phyloP scores from a whole-genome alignment of 2,797 vertebrate species.

The Ctenopoma multispine region DNA sequence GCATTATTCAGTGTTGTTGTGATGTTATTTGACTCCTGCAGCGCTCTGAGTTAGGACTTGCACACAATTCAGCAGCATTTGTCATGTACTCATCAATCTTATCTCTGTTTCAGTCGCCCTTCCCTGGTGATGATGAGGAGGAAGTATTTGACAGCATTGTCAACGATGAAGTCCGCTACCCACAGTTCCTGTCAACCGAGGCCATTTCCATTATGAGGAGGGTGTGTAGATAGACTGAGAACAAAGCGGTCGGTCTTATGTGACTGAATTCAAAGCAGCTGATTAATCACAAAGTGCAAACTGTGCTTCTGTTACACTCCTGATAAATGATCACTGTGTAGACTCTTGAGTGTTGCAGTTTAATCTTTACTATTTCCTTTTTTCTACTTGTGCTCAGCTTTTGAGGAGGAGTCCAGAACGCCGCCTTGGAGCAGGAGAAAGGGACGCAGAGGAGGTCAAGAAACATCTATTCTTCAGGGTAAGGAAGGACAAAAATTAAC shows the following conservation, averaged over 20 bases:
- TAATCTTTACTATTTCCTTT: neutral
- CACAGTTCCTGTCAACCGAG: slow-evolving; percentile 96
- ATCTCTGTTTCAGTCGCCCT: slow-evolving; percentile 89
- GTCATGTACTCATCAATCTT: neutral
- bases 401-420: slow-evolving; percentile 96
- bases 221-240: slow-evolving; percentile 78
- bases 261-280: neutral
- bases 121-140: slow-evolving; percentile 98
- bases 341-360: neutral
- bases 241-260: neutral
- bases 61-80: neutral
- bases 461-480: slow-evolving; percentile 98
- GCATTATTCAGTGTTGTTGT: no score
- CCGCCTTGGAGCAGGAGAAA: slow-evolving; percentile 95
- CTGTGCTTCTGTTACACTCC: neutral
- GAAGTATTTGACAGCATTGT: slow-evolving; percentile 99
- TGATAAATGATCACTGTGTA: neutral
- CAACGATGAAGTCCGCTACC: slow-evolving; percentile 98
- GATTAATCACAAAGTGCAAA: neutral
- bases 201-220: slow-evolving; percentile 99
- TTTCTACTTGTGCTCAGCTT: slow-evolving; percentile 81
- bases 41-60: neutral
- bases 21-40: neutral
- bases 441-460: slow-evolving; percentile 97
- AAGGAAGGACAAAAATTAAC: slow-evolving; percentile 44